Evolutionary conservation across 2,797 vertebrate genomes (phyloP).

Genomic region (Gastrophryne carolinensis): DNA sequence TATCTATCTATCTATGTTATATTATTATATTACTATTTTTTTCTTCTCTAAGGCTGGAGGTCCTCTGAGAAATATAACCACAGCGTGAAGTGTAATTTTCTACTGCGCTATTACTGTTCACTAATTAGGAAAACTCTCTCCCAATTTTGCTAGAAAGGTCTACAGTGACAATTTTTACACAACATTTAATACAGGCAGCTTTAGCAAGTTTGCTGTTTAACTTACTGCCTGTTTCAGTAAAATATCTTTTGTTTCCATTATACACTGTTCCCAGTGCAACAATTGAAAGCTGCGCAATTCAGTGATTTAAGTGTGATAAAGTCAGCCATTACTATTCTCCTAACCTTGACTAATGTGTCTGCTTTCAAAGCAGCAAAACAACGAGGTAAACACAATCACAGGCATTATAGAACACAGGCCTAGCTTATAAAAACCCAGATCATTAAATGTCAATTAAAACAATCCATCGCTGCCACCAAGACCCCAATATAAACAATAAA

Average conservation of each 20-base stretch:
- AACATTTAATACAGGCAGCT: no score
- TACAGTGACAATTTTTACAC: no score
- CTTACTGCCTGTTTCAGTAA: not conserved
- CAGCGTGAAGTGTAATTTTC: no score
- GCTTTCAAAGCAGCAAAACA: not conserved
- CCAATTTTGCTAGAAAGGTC: no score
- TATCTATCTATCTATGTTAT: no score
- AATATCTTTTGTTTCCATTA: not conserved
- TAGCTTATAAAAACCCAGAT: slow-evolving; percentile 16
- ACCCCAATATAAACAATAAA: slow-evolving; percentile 1
- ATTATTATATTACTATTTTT: no score
- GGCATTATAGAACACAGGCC: slow-evolving; percentile 13
- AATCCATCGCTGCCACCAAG: slow-evolving; percentile 60
- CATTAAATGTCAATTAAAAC: slow-evolving; percentile 57
- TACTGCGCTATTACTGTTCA: no score
- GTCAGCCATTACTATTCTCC: not conserved
- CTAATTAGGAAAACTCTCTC: no score
- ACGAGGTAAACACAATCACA: not conserved
- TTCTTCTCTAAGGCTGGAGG: no score
- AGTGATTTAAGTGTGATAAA: slow-evolving; percentile 21
- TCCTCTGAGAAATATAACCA: no score
- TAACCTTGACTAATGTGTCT: slow-evolving; percentile 4
- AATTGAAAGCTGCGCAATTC: not conserved
- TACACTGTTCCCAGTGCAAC: slow-evolving; percentile 13
- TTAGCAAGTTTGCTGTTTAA: not conserved